phyloP scores from a whole-genome alignment of 2,888 invertebrate species.

The Acholoe squamosa region DNA sequence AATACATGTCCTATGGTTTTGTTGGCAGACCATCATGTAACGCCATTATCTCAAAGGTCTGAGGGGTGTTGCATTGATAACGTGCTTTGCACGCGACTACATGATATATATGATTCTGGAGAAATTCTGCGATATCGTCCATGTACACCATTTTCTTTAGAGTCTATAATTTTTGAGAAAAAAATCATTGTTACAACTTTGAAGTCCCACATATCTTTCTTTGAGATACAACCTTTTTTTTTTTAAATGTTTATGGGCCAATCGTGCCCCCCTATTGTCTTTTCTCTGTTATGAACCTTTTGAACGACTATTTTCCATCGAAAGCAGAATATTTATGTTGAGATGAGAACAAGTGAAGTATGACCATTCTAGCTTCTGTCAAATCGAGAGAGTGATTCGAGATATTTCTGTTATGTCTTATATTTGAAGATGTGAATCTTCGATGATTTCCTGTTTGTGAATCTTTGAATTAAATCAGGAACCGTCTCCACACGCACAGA shows the following conservation, averaged over 20 bases:
- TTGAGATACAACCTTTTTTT: background rate
- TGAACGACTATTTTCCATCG: background rate
- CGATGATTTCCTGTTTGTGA: background rate
- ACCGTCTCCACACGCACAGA: background rate
- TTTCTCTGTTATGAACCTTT: background rate
- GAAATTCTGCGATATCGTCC: background rate
- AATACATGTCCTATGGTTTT: no score
- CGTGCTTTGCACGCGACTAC: no score
- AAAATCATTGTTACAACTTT: background rate
- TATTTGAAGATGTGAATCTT: background rate
- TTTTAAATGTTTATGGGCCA: background rate
- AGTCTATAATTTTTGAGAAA: background rate
- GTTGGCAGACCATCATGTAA: no score
- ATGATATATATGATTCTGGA: no score
- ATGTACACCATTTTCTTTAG: background rate
- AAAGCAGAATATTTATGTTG: background rate
- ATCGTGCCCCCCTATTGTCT: background rate
- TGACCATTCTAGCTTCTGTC: background rate
- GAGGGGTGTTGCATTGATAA: no score
- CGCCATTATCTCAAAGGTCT: no score
- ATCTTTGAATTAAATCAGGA: background rate
- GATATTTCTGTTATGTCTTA: background rate
- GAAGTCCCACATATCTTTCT: background rate
- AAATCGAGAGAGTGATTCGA: background rate
- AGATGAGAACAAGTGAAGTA: background rate